A percentile compares a stretch with the other conserved stretches of the same genome.
These are phyloP conservation scores for Acleris emargana DNA, from an alignment of 2,888 invertebrate species.

Conservation along the genomic window DNA sequence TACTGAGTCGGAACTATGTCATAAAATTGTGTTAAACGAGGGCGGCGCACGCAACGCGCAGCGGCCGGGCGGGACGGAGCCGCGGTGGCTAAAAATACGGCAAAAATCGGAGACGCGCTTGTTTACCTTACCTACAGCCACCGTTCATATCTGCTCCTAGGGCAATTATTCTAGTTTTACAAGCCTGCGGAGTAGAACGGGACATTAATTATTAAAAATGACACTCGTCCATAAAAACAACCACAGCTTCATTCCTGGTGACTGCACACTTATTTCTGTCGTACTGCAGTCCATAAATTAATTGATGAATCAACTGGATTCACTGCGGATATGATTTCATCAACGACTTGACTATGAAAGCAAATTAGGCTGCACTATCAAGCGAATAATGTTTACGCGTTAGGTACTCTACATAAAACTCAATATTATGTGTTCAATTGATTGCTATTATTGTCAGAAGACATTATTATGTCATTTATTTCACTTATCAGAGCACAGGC, in stretches of 20 bases:
- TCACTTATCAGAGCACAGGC: too few relatives aligned
- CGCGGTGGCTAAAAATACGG: slow-evolving; percentile 57
- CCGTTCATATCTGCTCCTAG: too few relatives aligned
- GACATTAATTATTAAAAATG: too few relatives aligned
- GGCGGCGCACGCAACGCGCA: slow-evolving; percentile 64
- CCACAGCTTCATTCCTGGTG: slow-evolving; percentile 1
- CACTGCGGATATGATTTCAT: slow-evolving; percentile 29
- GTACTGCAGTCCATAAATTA: not conserved
- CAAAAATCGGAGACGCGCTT: slow-evolving; percentile 47
- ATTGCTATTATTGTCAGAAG: too few relatives aligned
- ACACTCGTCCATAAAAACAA: too few relatives aligned
- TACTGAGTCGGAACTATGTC: slow-evolving; percentile 75
- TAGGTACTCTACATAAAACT: slow-evolving; percentile 1
- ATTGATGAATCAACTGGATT: slow-evolving; percentile 16
- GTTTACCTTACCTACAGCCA: slow-evolving; percentile 40
- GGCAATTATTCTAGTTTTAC: too few relatives aligned
- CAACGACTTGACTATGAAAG: slow-evolving; percentile 11
- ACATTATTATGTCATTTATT: too few relatives aligned
- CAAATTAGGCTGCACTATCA: not conserved
- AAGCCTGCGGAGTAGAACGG: too few relatives aligned
- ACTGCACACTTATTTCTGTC: slow-evolving; percentile 5
- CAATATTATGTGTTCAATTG: too few relatives aligned
- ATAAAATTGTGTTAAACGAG: slow-evolving; percentile 76
- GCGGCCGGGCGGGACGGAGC: slow-evolving; percentile 53
- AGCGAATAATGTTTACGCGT: slow-evolving; percentile 4